Percentiles rank a stretch among this genome's conserved stretches.
phyloP scores from a whole-genome alignment of 2,888 invertebrate species.

The Apamea crenata region DNA sequence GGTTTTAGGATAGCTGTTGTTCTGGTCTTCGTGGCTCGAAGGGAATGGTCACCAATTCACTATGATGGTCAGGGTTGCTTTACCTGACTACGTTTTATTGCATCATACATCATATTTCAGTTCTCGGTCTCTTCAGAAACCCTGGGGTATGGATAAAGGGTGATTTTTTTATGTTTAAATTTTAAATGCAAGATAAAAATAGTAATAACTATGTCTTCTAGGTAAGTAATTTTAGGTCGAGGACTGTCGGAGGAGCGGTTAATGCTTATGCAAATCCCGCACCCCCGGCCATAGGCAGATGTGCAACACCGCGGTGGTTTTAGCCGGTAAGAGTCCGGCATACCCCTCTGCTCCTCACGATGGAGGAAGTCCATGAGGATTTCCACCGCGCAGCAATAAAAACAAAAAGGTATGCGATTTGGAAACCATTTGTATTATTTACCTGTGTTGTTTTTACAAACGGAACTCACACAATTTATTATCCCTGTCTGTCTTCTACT shows the following conservation, averaged over 20 bases:
- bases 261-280: too few species aligned
- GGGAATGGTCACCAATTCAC: not conserved
- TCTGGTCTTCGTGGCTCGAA: not conserved
- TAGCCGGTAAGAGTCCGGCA: too few species aligned
- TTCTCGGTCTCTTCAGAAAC: not conserved
- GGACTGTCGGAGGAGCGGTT: too few species aligned
- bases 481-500: not conserved
- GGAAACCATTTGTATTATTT: too few species aligned
- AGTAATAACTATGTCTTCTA: not conserved
- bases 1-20: not conserved
- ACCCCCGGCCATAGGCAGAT: too few species aligned
- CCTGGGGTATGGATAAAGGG: too few species aligned
- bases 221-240: too few species aligned
- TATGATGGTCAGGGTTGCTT: not conserved
- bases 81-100: not conserved
- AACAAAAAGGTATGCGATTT: too few species aligned
- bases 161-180: not conserved
- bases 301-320: too few species aligned
- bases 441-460: not conserved
- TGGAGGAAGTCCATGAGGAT: too few species aligned
- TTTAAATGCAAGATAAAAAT: not conserved
- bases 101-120: not conserved
- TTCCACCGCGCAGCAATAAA: too few species aligned
- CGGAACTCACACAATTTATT: not conserved
- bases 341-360: too few species aligned